Evolutionary conservation across 2,888 invertebrate species (phyloP).

Genomic region (Eugnorisma glareosa): DNA sequence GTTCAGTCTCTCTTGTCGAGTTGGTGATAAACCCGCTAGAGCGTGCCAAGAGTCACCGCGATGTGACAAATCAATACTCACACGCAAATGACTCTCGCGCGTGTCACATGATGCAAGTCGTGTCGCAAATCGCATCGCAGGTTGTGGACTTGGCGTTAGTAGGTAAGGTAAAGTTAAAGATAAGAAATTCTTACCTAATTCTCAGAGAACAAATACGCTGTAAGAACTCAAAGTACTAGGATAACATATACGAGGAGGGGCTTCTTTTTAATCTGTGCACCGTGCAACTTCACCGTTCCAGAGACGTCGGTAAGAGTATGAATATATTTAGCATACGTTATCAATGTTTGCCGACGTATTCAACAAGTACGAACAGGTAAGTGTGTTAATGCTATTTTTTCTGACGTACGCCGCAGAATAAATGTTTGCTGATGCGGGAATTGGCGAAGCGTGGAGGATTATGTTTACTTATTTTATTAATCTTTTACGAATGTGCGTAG

Average conservation of each 20-base stretch:
- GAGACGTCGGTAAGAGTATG: constrained; percentile 65
- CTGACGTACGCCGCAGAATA: constrained; percentile 49
- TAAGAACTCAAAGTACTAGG: constrained; percentile 32
- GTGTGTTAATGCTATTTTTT: constrained; percentile 60
- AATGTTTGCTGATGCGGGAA: constrained; percentile 61
- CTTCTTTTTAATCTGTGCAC: constrained; percentile 71
- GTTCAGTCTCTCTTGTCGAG: no score
- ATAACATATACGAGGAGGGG: constrained; percentile 46
- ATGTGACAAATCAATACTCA: background rate
- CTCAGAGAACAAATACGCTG: constrained; percentile 29
- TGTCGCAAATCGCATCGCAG: background rate
- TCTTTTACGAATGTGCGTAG: constrained; percentile 7
- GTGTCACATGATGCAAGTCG: background rate
- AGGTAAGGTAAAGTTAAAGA: constrained; percentile 6
- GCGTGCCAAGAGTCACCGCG: background rate
- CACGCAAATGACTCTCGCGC: background rate
- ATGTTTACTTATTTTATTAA: constrained; percentile 42
- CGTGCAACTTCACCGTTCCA: constrained; percentile 64
- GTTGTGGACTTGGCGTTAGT: background rate
- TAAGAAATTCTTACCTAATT: constrained; percentile 16
- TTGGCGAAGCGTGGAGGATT: constrained; percentile 37
- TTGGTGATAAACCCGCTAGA: no score
- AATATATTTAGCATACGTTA: constrained; percentile 75
- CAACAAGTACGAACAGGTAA: constrained; percentile 70
- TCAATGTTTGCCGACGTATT: constrained; percentile 71